These are phyloP conservation scores for Zosterops pallidus DNA, from an alignment of 2,113 vertebrate genomes.

Conservation along the genomic window DNA sequence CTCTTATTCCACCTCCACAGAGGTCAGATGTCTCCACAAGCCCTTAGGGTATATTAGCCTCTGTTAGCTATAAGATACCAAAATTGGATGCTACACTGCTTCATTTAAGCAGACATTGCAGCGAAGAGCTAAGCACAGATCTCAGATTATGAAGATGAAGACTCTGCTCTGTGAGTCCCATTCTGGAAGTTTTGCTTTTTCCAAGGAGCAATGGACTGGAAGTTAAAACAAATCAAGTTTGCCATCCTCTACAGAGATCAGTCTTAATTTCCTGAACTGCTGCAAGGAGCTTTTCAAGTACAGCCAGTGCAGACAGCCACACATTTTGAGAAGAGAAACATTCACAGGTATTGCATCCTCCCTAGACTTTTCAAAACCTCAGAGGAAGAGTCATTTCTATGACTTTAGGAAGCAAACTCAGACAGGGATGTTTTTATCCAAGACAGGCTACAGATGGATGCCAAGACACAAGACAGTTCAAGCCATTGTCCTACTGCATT, in stretches of 20 bases:
- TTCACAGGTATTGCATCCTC: not conserved
- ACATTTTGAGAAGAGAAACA: not conserved
- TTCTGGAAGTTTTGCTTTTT: not conserved
- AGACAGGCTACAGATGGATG: not conserved
- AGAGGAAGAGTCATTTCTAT: not conserved
- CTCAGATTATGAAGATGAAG: not conserved
- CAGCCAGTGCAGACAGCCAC: not conserved
- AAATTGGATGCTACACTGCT: not conserved
- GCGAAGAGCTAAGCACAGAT: not conserved
- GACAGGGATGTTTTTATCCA: not conserved
- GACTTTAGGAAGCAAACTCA: not conserved
- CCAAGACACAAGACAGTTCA: not conserved
- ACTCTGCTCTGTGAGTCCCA: not conserved
- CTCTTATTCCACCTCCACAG: not conserved
- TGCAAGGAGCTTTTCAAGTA: not conserved
- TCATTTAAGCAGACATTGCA: not conserved
- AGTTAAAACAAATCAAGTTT: not conserved
- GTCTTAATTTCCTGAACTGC: not conserved
- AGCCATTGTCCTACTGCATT: not conserved
- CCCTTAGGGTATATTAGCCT: not conserved
- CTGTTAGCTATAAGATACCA: not conserved
- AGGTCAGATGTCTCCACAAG: not conserved
- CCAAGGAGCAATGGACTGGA: not conserved
- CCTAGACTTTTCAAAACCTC: not conserved
- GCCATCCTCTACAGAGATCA: not conserved